Conservation (phyloP, 2,113 vertebrate genomes). For the Meriones unguiculatus region DNA sequence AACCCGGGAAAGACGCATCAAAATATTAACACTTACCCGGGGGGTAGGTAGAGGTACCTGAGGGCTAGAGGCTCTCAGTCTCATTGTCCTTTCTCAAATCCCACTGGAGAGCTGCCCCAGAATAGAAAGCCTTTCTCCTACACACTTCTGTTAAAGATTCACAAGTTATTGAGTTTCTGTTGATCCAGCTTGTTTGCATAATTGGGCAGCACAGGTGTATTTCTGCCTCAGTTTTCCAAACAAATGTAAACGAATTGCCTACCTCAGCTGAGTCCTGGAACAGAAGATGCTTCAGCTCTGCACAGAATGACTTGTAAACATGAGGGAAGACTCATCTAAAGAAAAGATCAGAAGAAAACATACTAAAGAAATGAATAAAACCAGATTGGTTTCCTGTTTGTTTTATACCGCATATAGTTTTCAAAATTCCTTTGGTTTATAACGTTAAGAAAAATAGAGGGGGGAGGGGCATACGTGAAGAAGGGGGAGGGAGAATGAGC, state of each 20-base stretch:
- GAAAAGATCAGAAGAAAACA: not conserved
- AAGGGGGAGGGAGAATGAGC: no score
- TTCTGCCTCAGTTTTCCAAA: conserved; percentile 7
- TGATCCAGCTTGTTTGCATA: conserved; percentile 25
- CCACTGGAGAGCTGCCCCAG: not conserved
- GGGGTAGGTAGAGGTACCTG: not conserved
- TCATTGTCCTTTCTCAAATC: not conserved
- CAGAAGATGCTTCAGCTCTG: not conserved
- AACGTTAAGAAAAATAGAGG: conserved; percentile 27
- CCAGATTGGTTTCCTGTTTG: not conserved
- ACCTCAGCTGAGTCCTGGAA: conserved; percentile 17
- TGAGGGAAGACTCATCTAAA: not conserved
- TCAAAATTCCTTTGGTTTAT: not conserved
- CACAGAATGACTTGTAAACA: conserved; percentile 3
- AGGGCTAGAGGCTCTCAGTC: not conserved
- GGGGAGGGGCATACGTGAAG: no score
- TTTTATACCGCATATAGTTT: not conserved
- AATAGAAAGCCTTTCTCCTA: not conserved
- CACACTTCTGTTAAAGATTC: not conserved
- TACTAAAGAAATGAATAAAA: not conserved
- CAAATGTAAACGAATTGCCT: conserved; percentile 2
- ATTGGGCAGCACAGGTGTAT: not conserved
- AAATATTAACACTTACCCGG: not conserved
- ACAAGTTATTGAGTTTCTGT: not conserved
- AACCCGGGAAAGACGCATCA: not conserved